These are phyloP conservation scores for Penelope pileata DNA, from an alignment of 2,113 vertebrate genomes.

Conservation along the genomic window DNA sequence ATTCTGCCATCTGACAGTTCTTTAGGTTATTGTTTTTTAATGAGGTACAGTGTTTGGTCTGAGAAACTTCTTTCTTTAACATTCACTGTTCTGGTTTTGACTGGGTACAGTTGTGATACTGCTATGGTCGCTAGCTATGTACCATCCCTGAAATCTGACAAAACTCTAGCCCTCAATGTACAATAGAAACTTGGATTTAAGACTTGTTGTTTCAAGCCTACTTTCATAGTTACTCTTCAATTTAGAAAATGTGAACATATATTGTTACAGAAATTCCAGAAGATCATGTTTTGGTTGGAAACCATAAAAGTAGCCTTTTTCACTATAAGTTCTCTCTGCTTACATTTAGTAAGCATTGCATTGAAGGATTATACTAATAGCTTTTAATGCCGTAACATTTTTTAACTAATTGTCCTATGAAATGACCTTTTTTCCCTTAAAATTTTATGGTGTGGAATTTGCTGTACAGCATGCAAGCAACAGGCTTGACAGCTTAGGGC, in stretches of 20 bases:
- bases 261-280: not conserved
- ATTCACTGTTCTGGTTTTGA: not conserved
- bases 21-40: not conserved
- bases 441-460: not conserved
- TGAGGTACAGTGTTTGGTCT: not conserved
- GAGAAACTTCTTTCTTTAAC: not conserved
- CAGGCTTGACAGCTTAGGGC: not conserved
- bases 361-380: not conserved
- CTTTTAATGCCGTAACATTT: not conserved
- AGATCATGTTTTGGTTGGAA: not conserved
- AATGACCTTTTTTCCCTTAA: not conserved
- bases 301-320: not conserved
- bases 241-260: not conserved
- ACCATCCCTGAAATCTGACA: not conserved
- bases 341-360: not conserved
- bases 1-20: not conserved
- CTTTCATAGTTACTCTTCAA: conserved; percentile 9
- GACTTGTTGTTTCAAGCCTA: not conserved
- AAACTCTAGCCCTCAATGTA: not conserved
- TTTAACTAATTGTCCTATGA: not conserved
- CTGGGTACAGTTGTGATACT: not conserved
- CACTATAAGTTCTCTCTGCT: not conserved
- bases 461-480: not conserved
- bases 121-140: not conserved
- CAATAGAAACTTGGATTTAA: conserved; percentile 6